Conservation (phyloP, 2,888 invertebrate genomes). For the Euphydryas editha region DNA sequence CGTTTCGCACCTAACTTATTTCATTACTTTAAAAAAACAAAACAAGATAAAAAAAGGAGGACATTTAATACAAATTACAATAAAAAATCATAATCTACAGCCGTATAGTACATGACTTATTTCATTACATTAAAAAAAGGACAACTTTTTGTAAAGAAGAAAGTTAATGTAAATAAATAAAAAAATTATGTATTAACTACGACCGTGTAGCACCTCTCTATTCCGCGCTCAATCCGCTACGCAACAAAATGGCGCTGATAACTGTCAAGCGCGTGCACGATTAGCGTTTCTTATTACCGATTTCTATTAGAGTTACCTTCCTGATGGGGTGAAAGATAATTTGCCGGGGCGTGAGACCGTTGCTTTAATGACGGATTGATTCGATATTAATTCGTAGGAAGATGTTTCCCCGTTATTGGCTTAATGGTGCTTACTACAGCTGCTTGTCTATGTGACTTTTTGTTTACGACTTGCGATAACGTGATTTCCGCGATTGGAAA, state of each 20-base stretch:
- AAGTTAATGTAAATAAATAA: background rate
- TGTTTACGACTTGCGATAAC: conserved; percentile 49
- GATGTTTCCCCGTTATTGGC: conserved; percentile 57
- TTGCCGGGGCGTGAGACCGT: conserved; percentile 78
- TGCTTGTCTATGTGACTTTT: conserved; percentile 63
- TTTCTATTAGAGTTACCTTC: conserved; percentile 82
- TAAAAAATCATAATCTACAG: too few species aligned
- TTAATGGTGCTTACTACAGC: conserved; percentile 55
- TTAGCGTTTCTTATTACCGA: conserved; percentile 80
- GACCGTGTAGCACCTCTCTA: conserved; percentile 36
- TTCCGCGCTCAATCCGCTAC: conserved; percentile 53
- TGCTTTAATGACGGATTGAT: conserved; percentile 78
- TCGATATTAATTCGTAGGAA: conserved; percentile 77
- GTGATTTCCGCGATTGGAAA: conserved; percentile 39
- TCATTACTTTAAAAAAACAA: too few species aligned
- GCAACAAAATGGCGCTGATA: conserved; percentile 64
- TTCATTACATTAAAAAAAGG: too few species aligned
- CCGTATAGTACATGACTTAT: too few species aligned
- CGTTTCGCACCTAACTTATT: too few species aligned
- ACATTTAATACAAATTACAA: too few species aligned
- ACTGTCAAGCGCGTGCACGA: conserved; percentile 69
- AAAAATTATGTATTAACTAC: background rate
- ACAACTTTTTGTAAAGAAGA: too few species aligned
- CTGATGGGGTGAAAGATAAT: conserved; percentile 82
- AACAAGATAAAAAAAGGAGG: too few species aligned